Evolutionary conservation across 2,113 vertebrate species (phyloP), one percentile per base, ranked within the genome.

Genomic region (Dromiciops gliroides): DNA sequence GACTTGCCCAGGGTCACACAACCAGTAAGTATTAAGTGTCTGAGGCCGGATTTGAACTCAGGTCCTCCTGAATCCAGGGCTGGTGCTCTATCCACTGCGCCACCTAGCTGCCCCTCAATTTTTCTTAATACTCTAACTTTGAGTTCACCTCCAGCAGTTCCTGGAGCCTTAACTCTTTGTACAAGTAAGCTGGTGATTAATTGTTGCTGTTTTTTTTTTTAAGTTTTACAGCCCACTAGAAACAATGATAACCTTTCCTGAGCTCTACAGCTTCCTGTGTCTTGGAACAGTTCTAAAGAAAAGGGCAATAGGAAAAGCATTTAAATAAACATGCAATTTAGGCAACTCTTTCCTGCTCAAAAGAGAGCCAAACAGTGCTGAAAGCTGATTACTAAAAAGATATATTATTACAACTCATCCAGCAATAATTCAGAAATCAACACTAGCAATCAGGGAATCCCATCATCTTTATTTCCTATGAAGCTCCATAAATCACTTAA

Each of bases 151-250:
- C 37, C 83, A 44, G 89, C 47, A 31, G 60, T 67, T 93, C 75
- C 94, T 50, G 52, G 48, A 48, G 24, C 14, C 56, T 91, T 4
- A 83, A 92, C 31, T 48, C 26, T 48, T 67, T 49, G 28, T 3
- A 3, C 6, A 48, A 12, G 50, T 28, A 52, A 0, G 50, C 48
- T 31, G 75, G 5, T 94, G 94, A 96, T 52, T 48, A 93, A 95
- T 93, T 94, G 92, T 48, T 60, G 56, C 5, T 10, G 5, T 51
- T 51, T 31, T 60, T 67, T 91, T 90, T 51, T 37, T 50, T 95
- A 95, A 51, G 88, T 24, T 93, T 95, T 95, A 94, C 19, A 51
- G 92, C 50, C 93, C 92, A 89, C 90, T 25, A 14, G 52, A 49
- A 51, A 22, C 52, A 92, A 67, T 19, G 60, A 75, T 75, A n/a